Base-by-base conservation (phyloP, 2,888 invertebrate genomes). In the Drosophila pseudotakahashii region DNA sequence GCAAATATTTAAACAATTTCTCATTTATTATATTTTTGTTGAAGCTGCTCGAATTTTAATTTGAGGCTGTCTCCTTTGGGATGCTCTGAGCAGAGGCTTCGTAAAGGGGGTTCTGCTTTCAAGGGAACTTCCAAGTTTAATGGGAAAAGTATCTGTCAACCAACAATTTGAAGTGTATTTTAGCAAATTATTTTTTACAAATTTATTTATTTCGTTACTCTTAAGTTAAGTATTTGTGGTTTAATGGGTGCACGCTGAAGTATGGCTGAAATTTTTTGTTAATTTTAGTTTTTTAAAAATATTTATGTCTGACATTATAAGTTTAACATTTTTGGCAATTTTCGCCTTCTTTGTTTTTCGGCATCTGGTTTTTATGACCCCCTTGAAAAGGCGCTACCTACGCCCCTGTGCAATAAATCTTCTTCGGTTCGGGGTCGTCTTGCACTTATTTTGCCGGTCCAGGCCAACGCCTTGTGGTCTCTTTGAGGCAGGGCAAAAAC, bases 401-500 rank as follows among this genome's bases (percentile, higher is more conserved):
- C 53, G 66, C 34, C 66, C 39, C 54, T 66, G 54, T 11, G 32
- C 16, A 45, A 66, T 66, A 66, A 48, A 64, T 66, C 66, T 47
- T 47, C 34, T 37, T 54, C 34, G 66, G 34, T 11, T 14, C n/a
- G 34, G 45, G 30, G 13, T 55, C 41, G 41, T 57, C 36, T 32
- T 48, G 47, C 48, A 64, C 66, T 50, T 47, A 30, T 48, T 51
- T 62, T 39, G 53, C 57, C 37, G 54, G 62, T 63, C 44, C 63
- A 53, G 53, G 54, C 53, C 64, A 66, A 66, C 62, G 81, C 68
- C 83, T 78, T 83, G 81, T 72, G 80, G 74, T 70, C 63, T 39
- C 50, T 67, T 42, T 54, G 59, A 36, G 47, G 11, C 39, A 23
- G 55, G 19, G 66, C 71, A 61, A 62, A 61, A 73, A 41, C 69